phyloP scores from a whole-genome alignment of 2,113 vertebrate species.

The Felis chaus region DNA sequence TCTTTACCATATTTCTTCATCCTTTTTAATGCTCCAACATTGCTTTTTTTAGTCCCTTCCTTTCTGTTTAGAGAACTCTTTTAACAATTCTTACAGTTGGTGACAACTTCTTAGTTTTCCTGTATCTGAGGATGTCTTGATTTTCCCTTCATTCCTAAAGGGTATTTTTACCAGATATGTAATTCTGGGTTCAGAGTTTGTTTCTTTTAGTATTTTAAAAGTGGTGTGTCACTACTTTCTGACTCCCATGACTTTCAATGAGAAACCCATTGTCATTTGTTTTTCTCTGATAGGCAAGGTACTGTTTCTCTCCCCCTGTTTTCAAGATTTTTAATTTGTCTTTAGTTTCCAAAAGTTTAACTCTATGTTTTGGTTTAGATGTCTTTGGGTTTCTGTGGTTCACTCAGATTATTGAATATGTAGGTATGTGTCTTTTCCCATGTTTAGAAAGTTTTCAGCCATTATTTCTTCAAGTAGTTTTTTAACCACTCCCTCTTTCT shows the following conservation, averaged over 20 bases:
- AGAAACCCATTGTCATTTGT: not conserved
- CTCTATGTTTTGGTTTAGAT: not conserved
- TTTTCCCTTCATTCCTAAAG: not conserved
- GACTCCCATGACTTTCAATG: not conserved
- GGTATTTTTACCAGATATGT: not conserved
- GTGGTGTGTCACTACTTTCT: not conserved
- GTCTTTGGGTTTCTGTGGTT: not conserved
- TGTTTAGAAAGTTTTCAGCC: not conserved
- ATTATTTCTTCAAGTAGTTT: not conserved
- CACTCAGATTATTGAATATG: not conserved
- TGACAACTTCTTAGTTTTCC: not conserved
- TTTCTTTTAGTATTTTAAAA: not conserved
- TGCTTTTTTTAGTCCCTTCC: not conserved
- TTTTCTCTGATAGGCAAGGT: not conserved
- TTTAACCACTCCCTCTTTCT: not conserved
- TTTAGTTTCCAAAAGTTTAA: not conserved
- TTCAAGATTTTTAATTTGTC: not conserved
- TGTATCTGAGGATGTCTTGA: not conserved
- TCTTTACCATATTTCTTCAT: not conserved
- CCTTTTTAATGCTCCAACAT: not conserved
- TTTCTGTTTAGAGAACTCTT: not conserved
- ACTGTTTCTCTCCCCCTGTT: not conserved
- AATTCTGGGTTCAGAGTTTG: not conserved
- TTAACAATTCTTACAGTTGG: not conserved
- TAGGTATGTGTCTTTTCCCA: not conserved